Percentiles rank a stretch among this genome's conserved stretches.
phyloP scores from a whole-genome alignment of 2,888 invertebrate species.

The Heliconius cydno region DNA sequence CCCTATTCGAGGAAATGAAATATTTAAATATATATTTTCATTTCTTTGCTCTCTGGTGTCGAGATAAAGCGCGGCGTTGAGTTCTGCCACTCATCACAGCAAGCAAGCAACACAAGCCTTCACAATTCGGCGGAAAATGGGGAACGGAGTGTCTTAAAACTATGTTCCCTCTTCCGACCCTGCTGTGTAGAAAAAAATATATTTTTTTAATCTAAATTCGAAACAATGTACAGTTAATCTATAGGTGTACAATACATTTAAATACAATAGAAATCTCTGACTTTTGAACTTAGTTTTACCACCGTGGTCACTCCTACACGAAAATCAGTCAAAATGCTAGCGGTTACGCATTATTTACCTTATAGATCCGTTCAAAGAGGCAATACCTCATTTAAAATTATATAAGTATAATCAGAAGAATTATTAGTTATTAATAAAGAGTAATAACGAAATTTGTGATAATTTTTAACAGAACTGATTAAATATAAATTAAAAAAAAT shows the following conservation, averaged over 20 bases:
- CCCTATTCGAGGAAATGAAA: too few species aligned
- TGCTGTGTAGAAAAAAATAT: too few species aligned
- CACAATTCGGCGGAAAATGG: too few species aligned
- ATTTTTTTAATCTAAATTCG: neutral
- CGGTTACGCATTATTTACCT: slow-evolving; percentile 39
- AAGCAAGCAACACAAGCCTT: too few species aligned
- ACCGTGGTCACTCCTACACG: slow-evolving; percentile 17
- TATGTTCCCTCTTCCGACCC: too few species aligned
- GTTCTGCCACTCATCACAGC: too few species aligned
- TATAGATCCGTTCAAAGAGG: neutral
- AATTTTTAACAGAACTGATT: neutral
- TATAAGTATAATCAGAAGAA: neutral
- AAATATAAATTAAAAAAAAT: neutral
- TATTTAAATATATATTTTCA: too few species aligned
- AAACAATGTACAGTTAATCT: slow-evolving; percentile 7
- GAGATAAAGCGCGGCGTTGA: too few species aligned
- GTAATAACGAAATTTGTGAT: too few species aligned
- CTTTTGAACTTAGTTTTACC: slow-evolving; percentile 7
- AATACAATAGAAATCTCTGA: neutral
- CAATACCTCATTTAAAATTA: neutral
- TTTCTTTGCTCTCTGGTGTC: too few species aligned
- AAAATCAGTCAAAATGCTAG: slow-evolving; percentile 65
- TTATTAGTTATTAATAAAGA: neutral
- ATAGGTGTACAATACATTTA: neutral
- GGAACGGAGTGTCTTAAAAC: too few species aligned